phyloP scores from a whole-genome alignment of 2,797 vertebrate genomes.

The Gymnopithys bicolor region DNA sequence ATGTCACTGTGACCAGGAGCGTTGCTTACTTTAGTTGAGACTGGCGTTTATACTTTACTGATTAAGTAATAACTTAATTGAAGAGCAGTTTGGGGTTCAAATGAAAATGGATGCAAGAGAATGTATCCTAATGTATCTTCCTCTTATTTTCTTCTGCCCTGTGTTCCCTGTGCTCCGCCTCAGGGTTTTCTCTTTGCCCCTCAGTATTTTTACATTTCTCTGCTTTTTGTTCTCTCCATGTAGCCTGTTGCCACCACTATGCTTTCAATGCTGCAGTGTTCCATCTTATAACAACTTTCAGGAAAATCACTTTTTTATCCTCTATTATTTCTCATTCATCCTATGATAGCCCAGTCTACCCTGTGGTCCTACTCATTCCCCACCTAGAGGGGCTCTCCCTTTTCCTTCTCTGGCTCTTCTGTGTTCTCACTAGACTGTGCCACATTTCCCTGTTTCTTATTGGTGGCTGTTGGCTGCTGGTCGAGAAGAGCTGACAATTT shows the following conservation, averaged over 20 bases:
- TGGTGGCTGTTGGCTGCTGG: neutral
- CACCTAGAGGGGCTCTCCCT: neutral
- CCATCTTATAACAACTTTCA: neutral
- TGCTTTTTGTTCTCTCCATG: neutral
- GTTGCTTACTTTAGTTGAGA: neutral
- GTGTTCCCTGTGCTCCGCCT: rapidly evolving
- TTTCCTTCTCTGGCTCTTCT: neutral
- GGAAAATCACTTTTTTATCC: neutral
- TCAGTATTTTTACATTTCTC: neutral
- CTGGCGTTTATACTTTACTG: neutral
- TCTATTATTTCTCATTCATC: neutral
- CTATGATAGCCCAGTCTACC: neutral
- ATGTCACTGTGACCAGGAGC: neutral
- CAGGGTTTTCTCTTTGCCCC: neutral
- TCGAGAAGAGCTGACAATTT: neutral
- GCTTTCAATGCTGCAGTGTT: neutral
- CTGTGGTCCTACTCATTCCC: neutral
- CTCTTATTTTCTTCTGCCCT: neutral
- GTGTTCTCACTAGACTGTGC: rapidly evolving
- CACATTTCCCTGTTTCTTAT: neutral
- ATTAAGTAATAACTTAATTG: neutral
- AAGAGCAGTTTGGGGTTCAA: neutral
- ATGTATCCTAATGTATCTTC: rapidly evolving
- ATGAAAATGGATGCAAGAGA: neutral
- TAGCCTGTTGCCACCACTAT: rapidly evolving